Conservation (phyloP, 2,113 vertebrate species). For the Callipepla squamata region DNA sequence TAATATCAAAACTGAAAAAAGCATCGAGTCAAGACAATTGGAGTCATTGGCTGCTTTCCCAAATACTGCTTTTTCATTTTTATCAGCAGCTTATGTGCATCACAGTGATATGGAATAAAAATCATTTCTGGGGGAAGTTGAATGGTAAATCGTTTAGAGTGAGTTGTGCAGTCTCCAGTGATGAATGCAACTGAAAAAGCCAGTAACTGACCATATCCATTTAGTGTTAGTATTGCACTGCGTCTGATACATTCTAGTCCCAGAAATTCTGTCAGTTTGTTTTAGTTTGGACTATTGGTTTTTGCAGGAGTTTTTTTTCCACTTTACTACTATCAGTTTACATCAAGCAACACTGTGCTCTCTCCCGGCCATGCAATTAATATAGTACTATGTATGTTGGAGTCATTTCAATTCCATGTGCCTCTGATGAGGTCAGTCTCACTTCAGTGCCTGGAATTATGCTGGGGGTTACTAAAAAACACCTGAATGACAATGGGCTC, state of each 20-base stretch:
- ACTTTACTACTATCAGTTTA: not conserved
- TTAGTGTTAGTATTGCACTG: not conserved
- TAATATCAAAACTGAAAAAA: not conserved
- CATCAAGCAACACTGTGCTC: not conserved
- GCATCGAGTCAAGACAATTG: not conserved
- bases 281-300: not conserved
- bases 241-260: not conserved
- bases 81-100: not conserved
- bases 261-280: not conserved
- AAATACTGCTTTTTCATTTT: not conserved
- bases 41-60: not conserved
- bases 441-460: too few relatives aligned
- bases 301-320: not conserved
- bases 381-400: not conserved
- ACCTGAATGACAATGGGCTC: too few relatives aligned
- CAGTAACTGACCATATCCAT: not conserved
- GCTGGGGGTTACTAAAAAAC: too few relatives aligned
- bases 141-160: not conserved
- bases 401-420: not conserved
- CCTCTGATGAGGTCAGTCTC: not conserved
- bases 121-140: accelerated
- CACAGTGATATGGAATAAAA: not conserved
- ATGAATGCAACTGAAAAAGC: not conserved
- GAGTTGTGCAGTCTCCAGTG: not conserved
- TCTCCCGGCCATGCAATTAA: not conserved